Conservation (phyloP, 1,140 invertebrate species). For the Formica selysi region DNA sequence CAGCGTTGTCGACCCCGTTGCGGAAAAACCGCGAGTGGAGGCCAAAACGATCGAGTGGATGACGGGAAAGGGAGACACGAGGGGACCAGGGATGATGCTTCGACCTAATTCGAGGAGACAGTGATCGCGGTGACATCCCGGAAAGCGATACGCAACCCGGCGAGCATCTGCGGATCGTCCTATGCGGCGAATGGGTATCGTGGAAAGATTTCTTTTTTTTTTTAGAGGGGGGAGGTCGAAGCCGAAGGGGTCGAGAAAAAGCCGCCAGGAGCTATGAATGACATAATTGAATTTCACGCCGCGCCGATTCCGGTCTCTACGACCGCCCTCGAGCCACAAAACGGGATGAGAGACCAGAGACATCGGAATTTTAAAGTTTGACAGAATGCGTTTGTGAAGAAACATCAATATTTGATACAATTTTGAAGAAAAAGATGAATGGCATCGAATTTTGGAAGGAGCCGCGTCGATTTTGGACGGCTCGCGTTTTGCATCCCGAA, state of each 20-base stretch:
- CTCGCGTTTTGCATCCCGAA: slow-evolving; percentile 20
- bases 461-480: slow-evolving; percentile 23
- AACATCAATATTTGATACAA: not conserved
- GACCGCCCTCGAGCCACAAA: not conserved
- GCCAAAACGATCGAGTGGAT: slow-evolving; percentile 49
- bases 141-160: slow-evolving; percentile 72
- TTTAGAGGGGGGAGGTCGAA: not conserved
- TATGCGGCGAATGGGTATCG: slow-evolving; percentile 73
- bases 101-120: slow-evolving; percentile 81
- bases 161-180: slow-evolving; percentile 83
- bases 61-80: slow-evolving; percentile 18
- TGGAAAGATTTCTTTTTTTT: slow-evolving; percentile 62
- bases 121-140: slow-evolving; percentile 81
- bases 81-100: not conserved
- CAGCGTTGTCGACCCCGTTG: slow-evolving; percentile 59
- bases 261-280: slow-evolving; percentile 79
- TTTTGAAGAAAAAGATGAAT: not conserved
- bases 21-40: slow-evolving; percentile 64
- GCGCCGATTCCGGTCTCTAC: slow-evolving; percentile 72
- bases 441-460: not conserved
- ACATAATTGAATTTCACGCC: slow-evolving; percentile 85
- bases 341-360: not conserved
- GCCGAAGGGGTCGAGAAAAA: slow-evolving; percentile 18
- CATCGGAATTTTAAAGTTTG: not conserved
- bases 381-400: not conserved